phyloP scores from a whole-genome alignment of 2,113 vertebrate species.

The Accipiter virgatus region DNA sequence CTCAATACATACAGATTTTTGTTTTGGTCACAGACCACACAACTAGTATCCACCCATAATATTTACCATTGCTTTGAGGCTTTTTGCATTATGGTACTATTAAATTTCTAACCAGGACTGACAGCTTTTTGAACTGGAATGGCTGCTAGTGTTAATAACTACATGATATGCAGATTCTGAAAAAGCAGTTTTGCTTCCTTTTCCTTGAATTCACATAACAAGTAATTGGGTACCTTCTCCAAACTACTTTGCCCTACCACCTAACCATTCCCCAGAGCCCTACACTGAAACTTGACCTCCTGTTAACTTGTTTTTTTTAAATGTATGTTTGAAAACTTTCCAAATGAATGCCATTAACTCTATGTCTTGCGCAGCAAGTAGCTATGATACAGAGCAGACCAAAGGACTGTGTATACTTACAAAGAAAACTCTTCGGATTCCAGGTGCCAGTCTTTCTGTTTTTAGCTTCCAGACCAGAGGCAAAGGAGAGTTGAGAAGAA shows the following conservation, averaged over 20 bases:
- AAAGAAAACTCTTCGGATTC: constrained; percentile 84
- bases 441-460: constrained; percentile 84
- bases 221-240: neutral
- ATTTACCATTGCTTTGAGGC: neutral
- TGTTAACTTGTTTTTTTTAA: neutral
- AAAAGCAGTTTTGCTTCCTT: neutral
- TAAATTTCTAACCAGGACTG: neutral
- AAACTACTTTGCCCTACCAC: neutral
- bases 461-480: constrained; percentile 88
- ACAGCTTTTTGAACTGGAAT: neutral
- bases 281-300: constrained; percentile 3
- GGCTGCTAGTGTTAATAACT: neutral
- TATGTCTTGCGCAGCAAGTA: neutral
- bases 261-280: constrained; percentile 24
- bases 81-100: neutral
- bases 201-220: neutral
- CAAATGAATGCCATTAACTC: neutral
- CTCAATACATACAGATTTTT: neutral
- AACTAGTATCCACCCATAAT: neutral
- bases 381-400: neutral
- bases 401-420: constrained; percentile 77
- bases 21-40: constrained; percentile 65
- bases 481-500: constrained; percentile 88
- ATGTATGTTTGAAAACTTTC: constrained; percentile 5
- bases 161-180: neutral